Conservation (phyloP, 2,888 invertebrate genomes). For the Trachelus troglodyta region DNA sequence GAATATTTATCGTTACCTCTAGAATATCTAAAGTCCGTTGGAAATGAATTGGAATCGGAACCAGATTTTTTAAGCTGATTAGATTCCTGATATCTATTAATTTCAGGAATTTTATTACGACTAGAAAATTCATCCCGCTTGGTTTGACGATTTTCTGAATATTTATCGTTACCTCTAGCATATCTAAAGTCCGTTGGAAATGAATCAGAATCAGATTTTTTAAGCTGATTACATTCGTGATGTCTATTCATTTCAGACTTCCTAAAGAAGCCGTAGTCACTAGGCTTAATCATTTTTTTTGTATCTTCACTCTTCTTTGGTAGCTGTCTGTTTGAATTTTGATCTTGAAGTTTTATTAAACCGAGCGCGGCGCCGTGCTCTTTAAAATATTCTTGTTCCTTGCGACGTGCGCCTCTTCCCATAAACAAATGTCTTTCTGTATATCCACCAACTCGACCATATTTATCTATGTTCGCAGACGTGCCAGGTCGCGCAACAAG, state of each 20-base stretch:
- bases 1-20: background rate
- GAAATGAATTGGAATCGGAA: background rate
- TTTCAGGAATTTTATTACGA: background rate
- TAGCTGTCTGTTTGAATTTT: background rate
- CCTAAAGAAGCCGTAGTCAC: background rate
- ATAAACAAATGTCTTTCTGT: constrained; percentile 32
- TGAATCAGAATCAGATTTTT: background rate
- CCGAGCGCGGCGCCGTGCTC: constrained; percentile 1
- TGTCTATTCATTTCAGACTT: background rate
- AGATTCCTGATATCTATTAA: background rate
- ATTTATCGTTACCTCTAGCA: background rate
- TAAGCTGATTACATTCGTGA: background rate
- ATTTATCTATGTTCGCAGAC: constrained; percentile 28
- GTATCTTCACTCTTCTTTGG: background rate
- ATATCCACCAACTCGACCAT: constrained; percentile 32
- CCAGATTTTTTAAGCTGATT: background rate
- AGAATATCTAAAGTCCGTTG: background rate
- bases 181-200: background rate
- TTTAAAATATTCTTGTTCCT: constrained; percentile 38
- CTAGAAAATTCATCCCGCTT: background rate
- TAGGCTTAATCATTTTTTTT: background rate
- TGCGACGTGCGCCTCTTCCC: constrained; percentile 39
- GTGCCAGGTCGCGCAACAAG: background rate
- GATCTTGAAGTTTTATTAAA: background rate
- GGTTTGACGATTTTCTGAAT: background rate